Evolutionary conservation across 2,113 vertebrate species (phyloP), one percentile per base, ranked within the genome.

Genomic region (Talpa occidentalis): DNA sequence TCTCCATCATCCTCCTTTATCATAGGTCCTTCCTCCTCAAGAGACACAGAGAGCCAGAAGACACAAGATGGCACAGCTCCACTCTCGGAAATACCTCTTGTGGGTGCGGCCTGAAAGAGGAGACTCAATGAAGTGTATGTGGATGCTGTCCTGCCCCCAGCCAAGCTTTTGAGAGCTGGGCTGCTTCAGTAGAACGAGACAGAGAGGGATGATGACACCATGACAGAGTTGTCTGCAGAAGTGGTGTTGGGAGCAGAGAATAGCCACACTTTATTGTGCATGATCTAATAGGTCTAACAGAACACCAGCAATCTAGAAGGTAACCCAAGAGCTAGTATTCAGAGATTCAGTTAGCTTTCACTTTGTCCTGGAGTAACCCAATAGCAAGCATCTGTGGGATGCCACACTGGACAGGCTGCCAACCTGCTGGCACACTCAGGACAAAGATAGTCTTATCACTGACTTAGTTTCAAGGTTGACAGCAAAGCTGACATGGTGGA

Each of bases 1-100:
- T 22, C 24, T 52, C 21, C 11, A 16, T 32, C 19, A 22, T 66
- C 56, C 5, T n/a, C 54, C 44, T 40, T 64, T 49, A 10, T 17
- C 4, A 0, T 17, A 5, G 0, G 0, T 16, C 42, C n/a, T 26
- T 0, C 35, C 37, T 9, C 1, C 59, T 17, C 37, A 30, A 35
- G 5, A 15, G 72, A 66, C 16, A 6, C 0, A 49, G 1, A 54
- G 64, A 52, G 30, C 11, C 17, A 22, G 42, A 4, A 66, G 69
- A 66, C 40, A 30, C 15, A 26, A 24, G 8, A 32, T 32, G 10
- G 44, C 35, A 12, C 28, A 37, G 52, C 35, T 42, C 14, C 28
- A 24, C 14, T 2, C 14, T 28, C 12, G 44, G 28, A 19, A 60
- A 1, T 15, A 9, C 24, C 62, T 47, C 74, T 10, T 21, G 35